Evolutionary conservation across 2,797 vertebrate species (phyloP), one percentile per base, ranked within the genome.

Genomic region (Melanogrammus aeglefinus): DNA sequence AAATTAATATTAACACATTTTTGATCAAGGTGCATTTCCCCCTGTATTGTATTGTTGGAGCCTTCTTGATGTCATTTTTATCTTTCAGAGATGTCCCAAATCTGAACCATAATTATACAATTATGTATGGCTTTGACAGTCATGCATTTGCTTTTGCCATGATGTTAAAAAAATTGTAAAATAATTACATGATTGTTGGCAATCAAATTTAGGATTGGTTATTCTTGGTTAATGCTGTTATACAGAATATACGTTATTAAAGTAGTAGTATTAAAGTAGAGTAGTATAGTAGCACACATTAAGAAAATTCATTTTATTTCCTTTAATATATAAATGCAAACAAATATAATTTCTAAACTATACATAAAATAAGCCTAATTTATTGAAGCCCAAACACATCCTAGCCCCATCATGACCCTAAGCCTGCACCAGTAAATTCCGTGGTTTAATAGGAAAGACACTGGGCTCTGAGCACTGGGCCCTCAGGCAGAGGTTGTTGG

Each of bases 391-490:
- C 6, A 57, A 7, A 24, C 7, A n/a, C 57, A 63, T 24, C 57
- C 6, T 63, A 63, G 1, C 5, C 18, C 18, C n/a, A 24, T 8
- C 21, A 21, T 63, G n/a, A 63, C 57, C 57, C 21, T 63, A 63
- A 63, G 21, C 47, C 16, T 16, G 18, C 1, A 24, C n/a, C 21
- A 8, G 1, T 8, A 2, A 69, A 9, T 13, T 2, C 88, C 90
- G 88, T 90, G 91, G 90, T 90, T 87, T 92, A 90, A 91, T 91
- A 83, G 88, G 90, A 91, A 91, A 91, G 92, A 88, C 91, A 88
- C 88, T 91, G 91, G 89, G 88, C 86, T 87, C 88, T 90, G n/a
- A n/a, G 88, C 91, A 88, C 88, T 91, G 91, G 89, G 88, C 86
- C 88, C 88, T 90, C 87, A 93, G 86, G 88, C 90, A 92, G 88